Percentiles rank a stretch among this genome's conserved stretches.
Evolutionary conservation across 2,113 vertebrate genomes (phyloP).

Genomic region (Synchiropus splendidus): DNA sequence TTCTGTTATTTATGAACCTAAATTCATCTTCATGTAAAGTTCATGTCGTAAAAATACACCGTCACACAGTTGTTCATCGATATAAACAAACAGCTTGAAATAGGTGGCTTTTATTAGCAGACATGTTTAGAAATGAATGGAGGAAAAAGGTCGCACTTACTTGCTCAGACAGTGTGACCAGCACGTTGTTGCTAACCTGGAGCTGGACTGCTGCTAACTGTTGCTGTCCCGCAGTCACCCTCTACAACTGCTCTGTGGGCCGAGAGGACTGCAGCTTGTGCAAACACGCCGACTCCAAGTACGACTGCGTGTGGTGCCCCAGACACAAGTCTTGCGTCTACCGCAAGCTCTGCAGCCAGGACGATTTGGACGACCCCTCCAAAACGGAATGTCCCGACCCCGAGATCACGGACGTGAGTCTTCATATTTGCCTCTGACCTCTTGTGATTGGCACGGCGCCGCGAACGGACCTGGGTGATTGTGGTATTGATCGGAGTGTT

Average conservation of each 20-base stretch:
- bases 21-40: too few species aligned
- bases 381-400: constrained; percentile 71
- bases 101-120: too few species aligned
- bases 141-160: too few species aligned
- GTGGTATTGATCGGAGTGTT: constrained; percentile 17
- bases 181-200: too few species aligned
- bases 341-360: constrained; percentile 65
- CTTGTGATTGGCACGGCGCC: constrained; percentile 11
- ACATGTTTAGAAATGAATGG: too few species aligned
- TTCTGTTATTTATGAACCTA: too few species aligned
- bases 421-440: constrained; percentile 6
- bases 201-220: too few species aligned
- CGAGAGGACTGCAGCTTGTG: constrained; percentile 88
- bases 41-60: too few species aligned
- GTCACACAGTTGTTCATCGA: too few species aligned
- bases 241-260: constrained; percentile 87
- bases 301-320: constrained; percentile 82
- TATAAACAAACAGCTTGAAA: too few species aligned
- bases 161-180: too few species aligned
- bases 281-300: constrained; percentile 66
- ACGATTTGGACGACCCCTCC: constrained; percentile 9
- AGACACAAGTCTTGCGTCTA: constrained; percentile 73
- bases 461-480: constrained; percentile 10
- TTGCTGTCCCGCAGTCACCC: constrained; percentile 69
- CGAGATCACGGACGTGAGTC: constrained; percentile 76